Percentiles rank a stretch among this genome's conserved stretches.
Conservation (phyloP, 2,888 invertebrate species). For the Silvanus unidentatus region DNA sequence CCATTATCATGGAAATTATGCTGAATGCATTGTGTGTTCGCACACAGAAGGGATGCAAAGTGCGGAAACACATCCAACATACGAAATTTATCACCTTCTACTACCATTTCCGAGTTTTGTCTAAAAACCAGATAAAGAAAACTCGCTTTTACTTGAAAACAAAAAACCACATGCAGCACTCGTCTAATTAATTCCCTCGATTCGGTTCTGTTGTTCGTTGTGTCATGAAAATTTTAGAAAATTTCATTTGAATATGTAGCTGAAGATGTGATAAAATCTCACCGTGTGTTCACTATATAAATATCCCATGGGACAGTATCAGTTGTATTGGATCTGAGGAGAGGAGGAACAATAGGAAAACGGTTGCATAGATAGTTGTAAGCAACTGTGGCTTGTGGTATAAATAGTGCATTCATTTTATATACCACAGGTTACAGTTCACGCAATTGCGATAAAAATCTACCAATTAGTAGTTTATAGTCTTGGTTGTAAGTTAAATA, state of each 20-base stretch:
- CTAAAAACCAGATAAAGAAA: too few relatives aligned
- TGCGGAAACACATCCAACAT: neutral
- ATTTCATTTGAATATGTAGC: conserved; percentile 13
- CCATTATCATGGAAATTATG: neutral
- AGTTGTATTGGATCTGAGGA: conserved; percentile 22
- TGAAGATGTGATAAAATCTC: conserved; percentile 15
- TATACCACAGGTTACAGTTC: conserved; percentile 39
- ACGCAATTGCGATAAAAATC: conserved; percentile 43
- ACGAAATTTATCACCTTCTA: too few relatives aligned
- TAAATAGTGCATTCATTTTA: conserved; percentile 37
- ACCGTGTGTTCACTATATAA: conserved; percentile 17
- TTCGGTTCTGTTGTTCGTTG: neutral
- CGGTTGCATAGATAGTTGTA: conserved; percentile 29
- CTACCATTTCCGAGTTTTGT: too few relatives aligned
- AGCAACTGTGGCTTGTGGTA: conserved; percentile 34
- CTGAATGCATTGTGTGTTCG: neutral
- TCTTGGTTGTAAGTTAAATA: conserved; percentile 34
- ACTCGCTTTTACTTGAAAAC: too few relatives aligned
- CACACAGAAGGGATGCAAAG: neutral
- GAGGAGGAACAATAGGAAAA: conserved; percentile 30
- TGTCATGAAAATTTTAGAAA: conserved; percentile 9
- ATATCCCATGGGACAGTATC: conserved; percentile 23
- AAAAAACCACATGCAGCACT: too few relatives aligned
- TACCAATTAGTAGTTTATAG: conserved; percentile 44
- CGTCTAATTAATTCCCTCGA: too few relatives aligned